Percentiles rank a stretch among this genome's conserved stretches.
Evolutionary conservation across 1,140 invertebrate species (phyloP).

Genomic region (Tetragnatha versicolor): DNA sequence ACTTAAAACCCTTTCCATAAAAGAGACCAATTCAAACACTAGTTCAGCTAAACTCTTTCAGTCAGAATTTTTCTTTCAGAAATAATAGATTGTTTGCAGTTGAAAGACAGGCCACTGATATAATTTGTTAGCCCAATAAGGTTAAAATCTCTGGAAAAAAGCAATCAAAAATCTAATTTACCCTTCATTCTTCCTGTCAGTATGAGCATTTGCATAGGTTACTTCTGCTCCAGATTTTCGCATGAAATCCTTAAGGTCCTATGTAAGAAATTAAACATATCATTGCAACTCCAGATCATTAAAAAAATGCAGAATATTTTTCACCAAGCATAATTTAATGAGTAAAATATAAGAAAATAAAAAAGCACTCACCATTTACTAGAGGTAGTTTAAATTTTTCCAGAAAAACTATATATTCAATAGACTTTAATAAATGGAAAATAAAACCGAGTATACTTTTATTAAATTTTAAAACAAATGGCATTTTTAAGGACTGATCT

Average conservation of each 20-base stretch:
- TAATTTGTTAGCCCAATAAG: background rate
- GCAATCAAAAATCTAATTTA: constrained; percentile 67
- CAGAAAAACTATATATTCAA: background rate
- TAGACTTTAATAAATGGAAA: no score
- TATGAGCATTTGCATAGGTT: constrained; percentile 98
- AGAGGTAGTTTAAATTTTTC: background rate
- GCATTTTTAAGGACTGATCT: background rate
- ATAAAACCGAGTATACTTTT: background rate
- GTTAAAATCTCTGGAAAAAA: background rate
- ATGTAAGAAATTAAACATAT: constrained; percentile 56
- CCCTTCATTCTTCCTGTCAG: constrained; percentile 96
- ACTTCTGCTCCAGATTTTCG: constrained; percentile 98
- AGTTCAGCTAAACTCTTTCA: background rate
- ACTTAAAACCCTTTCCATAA: background rate
- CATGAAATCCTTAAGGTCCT: constrained; percentile 99
- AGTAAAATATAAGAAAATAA: background rate
- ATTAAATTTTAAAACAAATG: background rate
- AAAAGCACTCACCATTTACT: background rate
- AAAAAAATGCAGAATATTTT: no score
- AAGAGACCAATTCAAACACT: background rate
- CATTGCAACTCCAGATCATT: no score
- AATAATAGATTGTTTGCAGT: background rate
- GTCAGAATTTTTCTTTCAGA: background rate
- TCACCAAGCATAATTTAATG: no score
- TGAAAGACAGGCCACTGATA: no score